These are phyloP conservation scores for Zonitis immaculata DNA, from an alignment of 2,888 invertebrate species.

Conservation along the genomic window DNA sequence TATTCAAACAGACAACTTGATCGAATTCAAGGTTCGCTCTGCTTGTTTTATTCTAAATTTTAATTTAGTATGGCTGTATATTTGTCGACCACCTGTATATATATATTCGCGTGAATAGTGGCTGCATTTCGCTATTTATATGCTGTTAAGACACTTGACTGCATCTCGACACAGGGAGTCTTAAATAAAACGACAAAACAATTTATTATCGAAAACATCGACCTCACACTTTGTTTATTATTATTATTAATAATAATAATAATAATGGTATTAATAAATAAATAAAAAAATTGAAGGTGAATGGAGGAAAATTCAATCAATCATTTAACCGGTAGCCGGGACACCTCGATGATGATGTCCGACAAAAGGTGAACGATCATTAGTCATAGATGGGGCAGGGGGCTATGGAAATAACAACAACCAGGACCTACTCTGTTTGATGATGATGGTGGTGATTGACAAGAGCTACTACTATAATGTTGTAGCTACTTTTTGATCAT, in stretches of 20 bases:
- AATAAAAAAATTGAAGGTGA: background rate
- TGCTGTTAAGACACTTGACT: slow-evolving; percentile 40
- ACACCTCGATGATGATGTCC: slow-evolving; percentile 16
- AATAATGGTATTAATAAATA: background rate
- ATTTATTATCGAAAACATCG: slow-evolving; percentile 43
- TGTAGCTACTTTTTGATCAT: background rate
- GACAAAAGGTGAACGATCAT: slow-evolving; percentile 26
- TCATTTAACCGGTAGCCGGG: background rate
- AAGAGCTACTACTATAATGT: slow-evolving; percentile 29
- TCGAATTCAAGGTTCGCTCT: slow-evolving; percentile 1
- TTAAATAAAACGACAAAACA: slow-evolving; percentile 34
- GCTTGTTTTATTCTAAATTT: background rate
- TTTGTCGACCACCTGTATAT: background rate
- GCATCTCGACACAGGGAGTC: slow-evolving; percentile 40
- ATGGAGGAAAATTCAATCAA: background rate
- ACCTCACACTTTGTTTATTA: slow-evolving; percentile 39
- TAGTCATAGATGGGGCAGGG: slow-evolving; percentile 19
- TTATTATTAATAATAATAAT: background rate
- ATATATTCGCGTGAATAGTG: background rate
- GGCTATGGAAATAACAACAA: slow-evolving; percentile 8
- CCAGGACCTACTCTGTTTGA: slow-evolving; percentile 34
- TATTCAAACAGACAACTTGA: background rate
- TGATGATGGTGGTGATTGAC: slow-evolving; percentile 33
- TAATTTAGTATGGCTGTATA: background rate
- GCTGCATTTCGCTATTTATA: slow-evolving; percentile 35